Percentiles rank a stretch among this genome's conserved stretches.
phyloP scores from a whole-genome alignment of 2,113 vertebrate species.

The Saguinus imperator region DNA sequence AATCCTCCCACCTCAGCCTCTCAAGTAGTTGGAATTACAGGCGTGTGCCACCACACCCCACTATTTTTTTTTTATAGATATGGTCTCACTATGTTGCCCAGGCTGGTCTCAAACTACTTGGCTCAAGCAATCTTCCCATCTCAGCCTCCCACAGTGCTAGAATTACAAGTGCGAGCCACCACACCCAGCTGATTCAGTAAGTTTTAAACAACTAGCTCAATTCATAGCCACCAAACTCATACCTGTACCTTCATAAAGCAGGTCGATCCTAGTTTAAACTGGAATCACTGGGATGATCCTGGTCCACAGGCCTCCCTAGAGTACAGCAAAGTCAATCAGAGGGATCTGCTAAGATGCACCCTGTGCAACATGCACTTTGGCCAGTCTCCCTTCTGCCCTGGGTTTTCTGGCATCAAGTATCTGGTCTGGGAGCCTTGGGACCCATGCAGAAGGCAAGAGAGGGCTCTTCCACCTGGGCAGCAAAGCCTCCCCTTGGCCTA shows the following conservation, averaged over 20 bases:
- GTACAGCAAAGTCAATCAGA: not conserved
- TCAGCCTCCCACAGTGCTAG: not conserved
- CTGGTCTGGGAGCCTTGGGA: not conserved
- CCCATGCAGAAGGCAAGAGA: not conserved
- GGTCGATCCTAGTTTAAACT: not conserved
- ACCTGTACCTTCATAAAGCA: not conserved
- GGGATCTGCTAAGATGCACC: not conserved
- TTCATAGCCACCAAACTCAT: not conserved
- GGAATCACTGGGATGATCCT: not conserved
- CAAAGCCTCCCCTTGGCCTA: not conserved
- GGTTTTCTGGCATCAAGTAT: not conserved
- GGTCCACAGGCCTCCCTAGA: not conserved
- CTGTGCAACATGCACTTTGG: not conserved
- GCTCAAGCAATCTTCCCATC: not conserved
- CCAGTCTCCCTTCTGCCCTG: not conserved
- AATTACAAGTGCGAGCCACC: not conserved
- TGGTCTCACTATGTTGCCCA: not conserved
- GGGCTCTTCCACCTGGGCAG: not conserved
- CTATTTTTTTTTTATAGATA: not conserved
- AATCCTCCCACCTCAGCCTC: not conserved
- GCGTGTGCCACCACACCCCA: not conserved
- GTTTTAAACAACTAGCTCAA: not conserved
- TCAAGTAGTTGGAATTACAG: not conserved
- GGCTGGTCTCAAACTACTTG: not conserved
- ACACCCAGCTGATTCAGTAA: not conserved